phyloP scores from a whole-genome alignment of 2,797 vertebrate genomes.

The Halcyon chelicuti region DNA sequence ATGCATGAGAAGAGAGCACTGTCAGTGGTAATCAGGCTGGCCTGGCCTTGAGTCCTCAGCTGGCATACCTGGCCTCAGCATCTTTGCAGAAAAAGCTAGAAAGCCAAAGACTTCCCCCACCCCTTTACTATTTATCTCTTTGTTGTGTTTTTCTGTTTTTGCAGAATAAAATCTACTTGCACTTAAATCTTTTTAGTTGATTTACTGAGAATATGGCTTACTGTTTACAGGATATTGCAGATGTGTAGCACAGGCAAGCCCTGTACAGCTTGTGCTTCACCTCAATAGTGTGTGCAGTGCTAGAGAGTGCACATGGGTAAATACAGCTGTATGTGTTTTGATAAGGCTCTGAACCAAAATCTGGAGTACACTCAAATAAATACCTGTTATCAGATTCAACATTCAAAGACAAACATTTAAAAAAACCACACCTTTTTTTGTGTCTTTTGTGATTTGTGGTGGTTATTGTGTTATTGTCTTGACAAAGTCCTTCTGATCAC shows the following conservation, averaged over 20 bases:
- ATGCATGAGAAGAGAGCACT: neutral
- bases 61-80: neutral
- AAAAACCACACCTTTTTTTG: neutral
- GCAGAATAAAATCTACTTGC: neutral
- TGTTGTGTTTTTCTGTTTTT: neutral
- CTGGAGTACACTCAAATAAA: neutral
- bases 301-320: neutral
- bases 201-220: neutral
- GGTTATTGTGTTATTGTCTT: rapidly evolving
- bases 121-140: neutral
- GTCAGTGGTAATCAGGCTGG: neutral
- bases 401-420: neutral
- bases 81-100: neutral
- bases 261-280: neutral
- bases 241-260: neutral
- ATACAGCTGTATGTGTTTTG: neutral
- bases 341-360: neutral
- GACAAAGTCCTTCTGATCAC: neutral
- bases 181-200: neutral
- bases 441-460: neutral
- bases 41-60: neutral
- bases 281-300: rapidly evolving
- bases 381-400: neutral
- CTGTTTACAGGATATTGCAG: neutral
- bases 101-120: neutral